Percentiles rank a stretch among this genome's conserved stretches.
Conservation (phyloP, 2,113 vertebrate genomes). For the Eurypyga helias region DNA sequence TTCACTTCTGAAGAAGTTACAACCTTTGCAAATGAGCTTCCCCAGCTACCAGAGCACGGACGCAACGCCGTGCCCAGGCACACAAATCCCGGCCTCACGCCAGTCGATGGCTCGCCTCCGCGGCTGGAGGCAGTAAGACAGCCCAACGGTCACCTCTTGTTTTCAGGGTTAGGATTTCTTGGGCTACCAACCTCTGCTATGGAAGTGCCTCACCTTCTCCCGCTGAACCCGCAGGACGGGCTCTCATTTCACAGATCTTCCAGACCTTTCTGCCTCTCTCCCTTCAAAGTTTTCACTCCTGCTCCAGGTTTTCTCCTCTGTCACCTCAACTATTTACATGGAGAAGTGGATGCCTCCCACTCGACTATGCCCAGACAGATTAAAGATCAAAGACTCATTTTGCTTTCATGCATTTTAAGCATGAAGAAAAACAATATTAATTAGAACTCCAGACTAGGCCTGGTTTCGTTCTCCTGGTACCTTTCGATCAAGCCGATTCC, state of each 20-base stretch:
- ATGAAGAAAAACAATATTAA: neutral
- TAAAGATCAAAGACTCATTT: neutral
- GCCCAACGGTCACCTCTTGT: neutral
- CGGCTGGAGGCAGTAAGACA: neutral
- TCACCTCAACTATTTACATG: neutral
- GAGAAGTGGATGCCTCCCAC: neutral
- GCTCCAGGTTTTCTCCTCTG: neutral
- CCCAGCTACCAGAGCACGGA: neutral
- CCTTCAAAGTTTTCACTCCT: neutral
- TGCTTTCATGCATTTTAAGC: neutral
- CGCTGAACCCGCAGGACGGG: neutral
- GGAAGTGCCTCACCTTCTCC: neutral
- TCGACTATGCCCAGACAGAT: neutral
- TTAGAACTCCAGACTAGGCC: neutral
- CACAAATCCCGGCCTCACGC: neutral
- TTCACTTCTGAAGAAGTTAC: neutral
- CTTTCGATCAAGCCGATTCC: neutral
- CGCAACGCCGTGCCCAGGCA: neutral
- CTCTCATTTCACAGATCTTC: neutral
- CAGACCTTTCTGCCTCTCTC: neutral
- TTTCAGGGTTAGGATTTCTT: accelerated
- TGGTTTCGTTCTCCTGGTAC: neutral
- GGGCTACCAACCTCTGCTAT: neutral
- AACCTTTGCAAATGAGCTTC: neutral
- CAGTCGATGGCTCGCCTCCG: accelerated